A percentile compares a stretch with the other conserved stretches of the same genome.
phyloP scores from a whole-genome alignment of 2,888 invertebrate genomes.

The Strigamia transsilvanica region DNA sequence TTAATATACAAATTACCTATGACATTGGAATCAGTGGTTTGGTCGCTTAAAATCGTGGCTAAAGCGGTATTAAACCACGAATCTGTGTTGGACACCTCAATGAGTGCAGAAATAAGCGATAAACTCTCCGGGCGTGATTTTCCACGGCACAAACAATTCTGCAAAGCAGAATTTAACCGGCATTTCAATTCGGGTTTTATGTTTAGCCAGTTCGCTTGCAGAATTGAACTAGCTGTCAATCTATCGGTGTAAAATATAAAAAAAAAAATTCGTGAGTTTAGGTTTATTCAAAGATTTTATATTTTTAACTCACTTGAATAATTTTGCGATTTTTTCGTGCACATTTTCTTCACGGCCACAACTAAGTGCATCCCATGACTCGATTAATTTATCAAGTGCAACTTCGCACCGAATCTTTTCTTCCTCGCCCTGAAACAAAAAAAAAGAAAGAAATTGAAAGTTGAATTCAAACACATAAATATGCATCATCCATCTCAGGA shows the following conservation, averaged over 20 bases:
- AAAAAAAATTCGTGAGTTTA: not conserved
- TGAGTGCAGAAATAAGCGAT: not conserved
- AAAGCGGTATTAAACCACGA: not conserved
- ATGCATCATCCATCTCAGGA: no score
- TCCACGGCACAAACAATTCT: not conserved
- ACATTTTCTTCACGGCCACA: not conserved
- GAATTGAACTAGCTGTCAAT: not conserved
- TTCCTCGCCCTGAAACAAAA: not conserved
- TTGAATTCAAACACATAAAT: not conserved
- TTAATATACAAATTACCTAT: not conserved
- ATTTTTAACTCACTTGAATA: not conserved
- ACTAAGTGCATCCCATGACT: not conserved
- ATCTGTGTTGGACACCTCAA: not conserved
- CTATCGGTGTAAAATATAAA: not conserved
- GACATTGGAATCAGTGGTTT: not conserved
- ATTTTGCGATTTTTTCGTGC: not conserved
- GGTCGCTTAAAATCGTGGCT: not conserved
- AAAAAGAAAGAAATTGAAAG: not conserved
- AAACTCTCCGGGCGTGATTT: not conserved
- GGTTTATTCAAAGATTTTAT: not conserved
- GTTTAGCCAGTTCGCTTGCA: not conserved
- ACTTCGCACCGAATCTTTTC: not conserved
- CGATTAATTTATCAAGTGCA: not conserved
- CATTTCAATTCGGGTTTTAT: not conserved
- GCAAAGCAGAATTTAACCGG: not conserved